Percentiles rank a stretch among this genome's conserved stretches.
Conservation (phyloP, 2,888 invertebrate genomes). For the Macropis europaea region DNA sequence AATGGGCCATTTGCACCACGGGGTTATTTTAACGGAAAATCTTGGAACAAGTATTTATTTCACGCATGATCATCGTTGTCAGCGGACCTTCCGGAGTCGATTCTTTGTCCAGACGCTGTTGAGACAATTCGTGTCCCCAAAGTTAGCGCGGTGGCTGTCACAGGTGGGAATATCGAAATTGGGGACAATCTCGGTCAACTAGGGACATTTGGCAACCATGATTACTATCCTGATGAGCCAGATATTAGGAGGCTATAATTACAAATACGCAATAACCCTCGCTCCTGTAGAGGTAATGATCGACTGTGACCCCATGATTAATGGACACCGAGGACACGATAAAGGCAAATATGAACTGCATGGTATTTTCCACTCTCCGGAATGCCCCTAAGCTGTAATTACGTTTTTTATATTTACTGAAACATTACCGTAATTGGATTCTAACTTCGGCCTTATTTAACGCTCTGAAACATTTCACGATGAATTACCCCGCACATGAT, state of each 20-base stretch:
- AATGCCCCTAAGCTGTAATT: slow-evolving; percentile 27
- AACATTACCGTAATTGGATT: slow-evolving; percentile 35
- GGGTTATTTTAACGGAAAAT: neutral
- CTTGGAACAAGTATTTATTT: neutral
- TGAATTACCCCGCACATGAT: neutral
- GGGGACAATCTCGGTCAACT: slow-evolving; percentile 52
- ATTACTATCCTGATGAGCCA: slow-evolving; percentile 61
- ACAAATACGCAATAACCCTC: slow-evolving; percentile 59
- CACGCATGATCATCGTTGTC: neutral
- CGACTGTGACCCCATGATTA: slow-evolving; percentile 52
- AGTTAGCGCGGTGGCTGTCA: slow-evolving; percentile 20
- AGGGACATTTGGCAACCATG: slow-evolving; percentile 51
- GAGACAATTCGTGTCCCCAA: slow-evolving; percentile 10
- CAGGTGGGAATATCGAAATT: slow-evolving; percentile 41
- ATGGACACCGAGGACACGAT: slow-evolving; percentile 47
- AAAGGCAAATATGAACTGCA: slow-evolving; percentile 44
- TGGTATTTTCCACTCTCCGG: slow-evolving; percentile 33
- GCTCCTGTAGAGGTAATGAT: slow-evolving; percentile 47
- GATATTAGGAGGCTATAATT: slow-evolving; percentile 63
- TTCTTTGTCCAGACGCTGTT: neutral
- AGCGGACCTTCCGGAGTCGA: neutral
- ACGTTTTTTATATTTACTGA: slow-evolving; percentile 31
- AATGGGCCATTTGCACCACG: neutral
- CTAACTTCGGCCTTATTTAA: slow-evolving; percentile 17
- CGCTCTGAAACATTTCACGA: slow-evolving; percentile 1